Evolutionary conservation across 2,888 invertebrate genomes (phyloP), one percentile per base, ranked within the genome.

Genomic region (Pyrrhia umbra): DNA sequence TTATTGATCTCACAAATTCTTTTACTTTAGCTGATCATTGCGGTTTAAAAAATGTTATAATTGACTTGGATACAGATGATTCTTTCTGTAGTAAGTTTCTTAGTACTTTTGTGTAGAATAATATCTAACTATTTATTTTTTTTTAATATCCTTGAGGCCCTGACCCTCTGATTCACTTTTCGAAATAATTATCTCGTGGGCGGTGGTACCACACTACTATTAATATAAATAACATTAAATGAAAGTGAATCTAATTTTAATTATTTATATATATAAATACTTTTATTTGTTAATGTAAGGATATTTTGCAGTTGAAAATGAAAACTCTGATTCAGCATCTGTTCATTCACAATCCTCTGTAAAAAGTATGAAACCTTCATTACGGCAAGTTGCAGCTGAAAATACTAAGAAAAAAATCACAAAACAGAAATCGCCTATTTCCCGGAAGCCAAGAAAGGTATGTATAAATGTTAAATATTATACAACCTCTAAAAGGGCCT

Each of bases 41-140:
- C 45, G 27, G 40, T 37, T n/a, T 83, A 52, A 49, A 76, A 13
- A 61, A 87, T 68, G 40, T 57, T 51, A 58, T 88, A 2, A 90
- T 90, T 56, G 85, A 85, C 51, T 63, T 89, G 43, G 87, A 83
- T 20, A 70, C 83, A 27, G 85, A 89, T 55, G 85, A 87, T 37
- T 86, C 86, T 4, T 37, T 84, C 25, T 69, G 55, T 39, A 23
- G 68, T 68, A 61, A 68, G 68, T 56, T 30, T 30, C 10, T 1
- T 30, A 9, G n/a, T n/a, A n/a, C n/a, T 30, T 30, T 13, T 30
- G n/a, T n/a, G n/a, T n/a, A n/a, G n/a, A n/a, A n/a, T n/a, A n/a
- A n/a, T n/a, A n/a, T n/a, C n/a, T n/a, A n/a, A n/a, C n/a, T n/a
- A n/a, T n/a, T n/a, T n/a, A n/a, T n/a, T n/a, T n/a, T n/a, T n/a